Evolutionary conservation across 2,113 vertebrate genomes (phyloP).

Genomic region (Formicarius rufipectus): DNA sequence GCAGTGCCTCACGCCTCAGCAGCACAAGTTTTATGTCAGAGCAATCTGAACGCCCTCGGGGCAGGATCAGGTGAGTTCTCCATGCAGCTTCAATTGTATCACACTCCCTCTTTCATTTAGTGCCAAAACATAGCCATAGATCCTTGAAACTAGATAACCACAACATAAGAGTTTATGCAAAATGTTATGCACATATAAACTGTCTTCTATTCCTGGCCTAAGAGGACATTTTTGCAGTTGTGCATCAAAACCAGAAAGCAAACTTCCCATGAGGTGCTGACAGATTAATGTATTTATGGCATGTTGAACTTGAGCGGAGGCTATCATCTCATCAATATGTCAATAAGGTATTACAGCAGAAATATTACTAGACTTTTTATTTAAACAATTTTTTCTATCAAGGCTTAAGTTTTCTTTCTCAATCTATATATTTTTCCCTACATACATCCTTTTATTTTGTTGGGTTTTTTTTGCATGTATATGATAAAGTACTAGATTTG

Average conservation of each 20-base stretch:
- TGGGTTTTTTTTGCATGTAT: neutral
- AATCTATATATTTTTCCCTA: neutral
- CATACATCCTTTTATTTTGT: neutral
- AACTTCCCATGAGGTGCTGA: neutral
- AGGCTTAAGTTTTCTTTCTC: neutral
- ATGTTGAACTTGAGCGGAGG: neutral
- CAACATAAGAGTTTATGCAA: neutral
- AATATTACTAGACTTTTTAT: neutral
- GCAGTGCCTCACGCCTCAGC: constrained; percentile 98
- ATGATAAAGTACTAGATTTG: neutral
- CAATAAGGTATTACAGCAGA: neutral
- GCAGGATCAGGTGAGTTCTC: constrained; percentile 89
- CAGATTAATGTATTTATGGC: neutral
- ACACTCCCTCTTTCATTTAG: neutral
- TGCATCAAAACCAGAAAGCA: neutral
- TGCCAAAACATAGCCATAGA: neutral
- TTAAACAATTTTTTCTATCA: neutral
- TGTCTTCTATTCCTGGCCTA: neutral
- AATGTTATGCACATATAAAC: neutral
- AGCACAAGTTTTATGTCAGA: constrained; percentile 98
- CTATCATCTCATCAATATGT: neutral
- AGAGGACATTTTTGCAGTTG: neutral
- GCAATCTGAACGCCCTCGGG: constrained; percentile 92
- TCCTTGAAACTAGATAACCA: neutral
- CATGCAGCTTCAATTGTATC: neutral